Evolutionary conservation across 2,113 vertebrate species (phyloP).

Genomic region (Microcebus tavaratra): DNA sequence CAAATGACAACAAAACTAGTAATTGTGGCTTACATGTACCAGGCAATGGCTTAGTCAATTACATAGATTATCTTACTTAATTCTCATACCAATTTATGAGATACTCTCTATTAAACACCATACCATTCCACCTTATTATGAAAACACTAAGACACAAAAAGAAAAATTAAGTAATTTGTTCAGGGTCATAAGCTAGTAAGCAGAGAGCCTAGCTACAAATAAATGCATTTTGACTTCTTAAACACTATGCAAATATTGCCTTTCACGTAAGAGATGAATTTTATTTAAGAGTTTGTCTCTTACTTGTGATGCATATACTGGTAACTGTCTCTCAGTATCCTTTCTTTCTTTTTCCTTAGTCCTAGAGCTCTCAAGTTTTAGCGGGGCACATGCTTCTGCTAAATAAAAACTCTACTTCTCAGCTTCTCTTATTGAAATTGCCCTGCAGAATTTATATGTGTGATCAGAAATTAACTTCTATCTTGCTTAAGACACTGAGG

Average conservation of each 20-base stretch:
- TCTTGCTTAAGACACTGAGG: neutral
- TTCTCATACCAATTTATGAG: neutral
- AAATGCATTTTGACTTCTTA: neutral
- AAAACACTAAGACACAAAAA: neutral
- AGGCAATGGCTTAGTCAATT: neutral
- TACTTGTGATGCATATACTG: neutral
- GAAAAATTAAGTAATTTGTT: conserved; percentile 1
- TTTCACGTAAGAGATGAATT: neutral
- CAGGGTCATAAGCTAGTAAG: neutral
- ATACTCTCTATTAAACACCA: neutral
- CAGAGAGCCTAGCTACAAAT: neutral
- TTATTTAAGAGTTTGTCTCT: neutral
- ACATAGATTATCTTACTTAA: conserved; percentile 14
- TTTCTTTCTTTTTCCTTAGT: neutral
- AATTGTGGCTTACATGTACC: neutral
- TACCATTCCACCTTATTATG: neutral
- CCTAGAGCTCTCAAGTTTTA: neutral
- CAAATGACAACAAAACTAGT: neutral
- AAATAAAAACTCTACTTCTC: neutral
- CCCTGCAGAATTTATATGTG: neutral
- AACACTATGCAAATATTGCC: neutral
- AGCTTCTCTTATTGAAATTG: neutral
- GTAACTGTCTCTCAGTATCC: neutral
- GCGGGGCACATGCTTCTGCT: neutral
- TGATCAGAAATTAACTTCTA: neutral